Base-by-base conservation (phyloP, 2,113 vertebrate genomes). In the Pontoporia blainvillei region DNA sequence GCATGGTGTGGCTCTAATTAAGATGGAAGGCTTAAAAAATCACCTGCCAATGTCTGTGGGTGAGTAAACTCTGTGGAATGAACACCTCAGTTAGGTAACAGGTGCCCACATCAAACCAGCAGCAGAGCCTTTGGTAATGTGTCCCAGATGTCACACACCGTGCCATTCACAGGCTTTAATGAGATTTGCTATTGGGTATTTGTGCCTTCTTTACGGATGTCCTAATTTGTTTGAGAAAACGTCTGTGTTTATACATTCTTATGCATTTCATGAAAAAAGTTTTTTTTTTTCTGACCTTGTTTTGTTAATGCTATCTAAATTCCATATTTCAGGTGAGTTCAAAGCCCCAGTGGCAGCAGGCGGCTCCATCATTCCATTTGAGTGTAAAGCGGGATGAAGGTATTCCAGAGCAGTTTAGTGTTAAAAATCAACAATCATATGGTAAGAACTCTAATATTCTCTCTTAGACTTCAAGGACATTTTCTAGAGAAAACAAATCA, bases 271-370 rank as follows among this genome's bases (percentile, higher is more conserved):
- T 66, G 59, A 64, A 57, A 72, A 93, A 62, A 91, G 57, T 4
- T 1, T 12, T 29, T 36, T 36, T 18, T 75, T 27, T 12, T 14
- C 1, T 29, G 0, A 8, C 36, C 5, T 18, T 31, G 23, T 75
- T 75, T 72, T 75, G 54, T 59, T 62, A 76, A 82, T 86, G 34
- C 8, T 64, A 13, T 20, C 66, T 73, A 23, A 46, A 52, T 94
- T 29, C 91, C 61, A 44, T 94, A 5, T 97, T 98, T 87, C 91
- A 99, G 99, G 89, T 90, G 78, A 97, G 94, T 21, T 90, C 92
- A 14, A 99, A 99, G 95, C 98, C 98, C 7, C 93, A 96, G 29
- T 99, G 99, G 99, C 98, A 98, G 93, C 98, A 98, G 69, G 92
- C 96, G 3, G 75, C 96, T 14, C 98, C 98, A 10, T 97, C 97